A percentile compares a stretch with the other conserved stretches of the same genome.
Evolutionary conservation across 2,113 vertebrate genomes (phyloP).

Genomic region (Sialia sialis): DNA sequence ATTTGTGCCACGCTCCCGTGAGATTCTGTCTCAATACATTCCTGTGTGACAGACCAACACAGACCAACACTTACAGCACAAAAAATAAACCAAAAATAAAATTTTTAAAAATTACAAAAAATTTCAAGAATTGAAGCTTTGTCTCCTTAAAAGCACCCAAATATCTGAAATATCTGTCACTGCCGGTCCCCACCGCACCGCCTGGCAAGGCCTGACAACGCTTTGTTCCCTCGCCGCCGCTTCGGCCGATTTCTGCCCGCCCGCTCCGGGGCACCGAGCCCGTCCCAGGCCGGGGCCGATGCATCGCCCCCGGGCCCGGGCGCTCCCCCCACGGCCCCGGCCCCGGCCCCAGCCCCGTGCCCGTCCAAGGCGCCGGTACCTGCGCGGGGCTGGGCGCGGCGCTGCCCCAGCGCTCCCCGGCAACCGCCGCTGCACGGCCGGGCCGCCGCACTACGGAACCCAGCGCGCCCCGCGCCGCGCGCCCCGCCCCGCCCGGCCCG

Average conservation of each 20-base stretch:
- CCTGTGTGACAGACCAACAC: background rate
- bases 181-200: background rate
- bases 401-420: background rate
- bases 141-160: background rate
- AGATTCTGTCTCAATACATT: background rate
- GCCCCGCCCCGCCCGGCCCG: background rate
- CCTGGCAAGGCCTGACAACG: background rate
- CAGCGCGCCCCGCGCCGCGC: background rate
- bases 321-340: background rate
- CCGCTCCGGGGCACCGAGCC: background rate
- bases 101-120: too few relatives aligned
- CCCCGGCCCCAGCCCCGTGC: too few relatives aligned
- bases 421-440: background rate
- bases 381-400: background rate
- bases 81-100: background rate
- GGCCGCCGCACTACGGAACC: background rate
- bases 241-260: background rate
- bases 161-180: fast-evolving
- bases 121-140: background rate
- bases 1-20: background rate
- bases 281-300: background rate
- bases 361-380: background rate
- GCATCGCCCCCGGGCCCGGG: background rate
- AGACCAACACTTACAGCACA: background rate
- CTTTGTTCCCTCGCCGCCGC: background rate